phyloP scores from a whole-genome alignment of 2,113 vertebrate genomes.

The Philantomba maxwellii region DNA sequence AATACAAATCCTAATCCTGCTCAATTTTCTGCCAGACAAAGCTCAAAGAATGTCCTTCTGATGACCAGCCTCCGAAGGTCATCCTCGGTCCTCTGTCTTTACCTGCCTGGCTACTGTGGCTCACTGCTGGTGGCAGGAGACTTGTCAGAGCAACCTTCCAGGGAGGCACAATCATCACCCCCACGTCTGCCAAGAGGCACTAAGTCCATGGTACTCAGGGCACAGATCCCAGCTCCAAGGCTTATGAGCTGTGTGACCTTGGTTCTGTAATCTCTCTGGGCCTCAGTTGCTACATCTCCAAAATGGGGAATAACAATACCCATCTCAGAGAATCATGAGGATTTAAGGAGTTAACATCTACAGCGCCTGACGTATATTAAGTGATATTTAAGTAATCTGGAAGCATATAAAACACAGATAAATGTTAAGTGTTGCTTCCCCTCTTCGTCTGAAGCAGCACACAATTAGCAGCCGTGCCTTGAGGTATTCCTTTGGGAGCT shows the following conservation, averaged over 20 bases:
- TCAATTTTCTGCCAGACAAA: background rate
- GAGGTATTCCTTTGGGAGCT: background rate
- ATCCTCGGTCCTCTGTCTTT: background rate
- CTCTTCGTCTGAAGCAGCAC: background rate
- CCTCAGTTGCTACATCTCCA: background rate
- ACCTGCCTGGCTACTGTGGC: background rate
- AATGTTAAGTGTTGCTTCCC: background rate
- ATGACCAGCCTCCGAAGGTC: background rate
- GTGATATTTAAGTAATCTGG: background rate
- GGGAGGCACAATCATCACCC: fast-evolving
- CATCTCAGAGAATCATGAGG: background rate
- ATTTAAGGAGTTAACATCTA: background rate
- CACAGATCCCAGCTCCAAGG: background rate
- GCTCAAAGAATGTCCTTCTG: background rate
- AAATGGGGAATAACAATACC: background rate
- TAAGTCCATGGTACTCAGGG: fast-evolving
- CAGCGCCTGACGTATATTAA: background rate
- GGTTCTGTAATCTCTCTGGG: background rate
- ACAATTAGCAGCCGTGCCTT: background rate
- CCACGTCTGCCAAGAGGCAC: no score
- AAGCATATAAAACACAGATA: background rate
- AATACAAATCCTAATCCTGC: background rate
- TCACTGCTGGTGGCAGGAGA: fast-evolving
- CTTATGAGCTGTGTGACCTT: background rate
- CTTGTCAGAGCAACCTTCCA: background rate